phyloP scores from a whole-genome alignment of 2,797 vertebrate species.

The Tangara arthus region DNA sequence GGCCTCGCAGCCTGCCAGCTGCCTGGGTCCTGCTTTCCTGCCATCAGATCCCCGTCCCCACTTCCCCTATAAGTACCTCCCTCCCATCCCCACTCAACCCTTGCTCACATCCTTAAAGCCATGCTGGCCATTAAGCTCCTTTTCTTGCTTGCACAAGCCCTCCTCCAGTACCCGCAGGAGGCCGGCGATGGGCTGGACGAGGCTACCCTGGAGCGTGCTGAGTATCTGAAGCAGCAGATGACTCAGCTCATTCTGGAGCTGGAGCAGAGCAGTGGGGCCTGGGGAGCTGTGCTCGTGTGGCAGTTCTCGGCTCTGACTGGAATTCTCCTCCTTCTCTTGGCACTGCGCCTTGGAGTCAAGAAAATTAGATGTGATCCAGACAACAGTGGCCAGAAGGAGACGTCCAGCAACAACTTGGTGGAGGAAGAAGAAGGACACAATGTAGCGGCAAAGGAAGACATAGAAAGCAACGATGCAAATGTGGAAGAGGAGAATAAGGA shows the following conservation, averaged over 20 bases:
- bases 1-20: background rate
- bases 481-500: background rate
- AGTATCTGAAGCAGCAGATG: background rate
- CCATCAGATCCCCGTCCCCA: background rate
- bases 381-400: background rate
- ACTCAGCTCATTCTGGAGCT: background rate
- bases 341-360: accelerated
- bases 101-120: background rate
- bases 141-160: background rate
- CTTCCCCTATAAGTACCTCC: too few relatives aligned
- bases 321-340: background rate
- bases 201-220: accelerated
- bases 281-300: accelerated
- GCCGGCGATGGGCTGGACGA: background rate
- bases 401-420: background rate
- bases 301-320: background rate
- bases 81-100: background rate
- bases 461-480: background rate
- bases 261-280: background rate
- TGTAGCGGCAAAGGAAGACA: accelerated
- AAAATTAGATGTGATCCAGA: background rate
- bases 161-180: background rate
- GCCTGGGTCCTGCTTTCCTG: background rate
- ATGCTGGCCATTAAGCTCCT: background rate
- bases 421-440: background rate